Evolutionary conservation across 2,888 invertebrate genomes (phyloP).

Genomic region (Acronicta alni): DNA sequence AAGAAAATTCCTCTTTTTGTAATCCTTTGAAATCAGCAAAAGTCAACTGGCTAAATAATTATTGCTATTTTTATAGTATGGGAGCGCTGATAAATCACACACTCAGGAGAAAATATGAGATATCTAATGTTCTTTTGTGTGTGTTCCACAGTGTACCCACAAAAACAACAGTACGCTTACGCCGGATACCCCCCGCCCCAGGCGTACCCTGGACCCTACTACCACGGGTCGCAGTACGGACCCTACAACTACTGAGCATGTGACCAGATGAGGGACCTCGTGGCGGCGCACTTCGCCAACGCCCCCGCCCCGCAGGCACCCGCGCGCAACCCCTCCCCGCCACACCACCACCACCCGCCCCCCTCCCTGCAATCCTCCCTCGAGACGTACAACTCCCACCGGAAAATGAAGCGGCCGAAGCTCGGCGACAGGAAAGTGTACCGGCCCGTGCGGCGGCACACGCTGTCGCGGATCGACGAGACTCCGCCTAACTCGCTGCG

Average conservation of each 20-base stretch:
- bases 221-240: slow-evolving; percentile 97
- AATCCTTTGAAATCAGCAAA: too few relatives aligned
- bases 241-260: slow-evolving; percentile 96
- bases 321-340: slow-evolving; percentile 78
- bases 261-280: slow-evolving; percentile 88
- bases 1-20: too few relatives aligned
- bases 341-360: slow-evolving; percentile 38
- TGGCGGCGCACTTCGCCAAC: slow-evolving; percentile 83
- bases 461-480: slow-evolving; percentile 85
- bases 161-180: slow-evolving; percentile 97
- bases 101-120: neutral
- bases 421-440: slow-evolving; percentile 80
- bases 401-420: slow-evolving; percentile 72
- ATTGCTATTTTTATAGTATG: too few relatives aligned
- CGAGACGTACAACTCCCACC: slow-evolving; percentile 85
- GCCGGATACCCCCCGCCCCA: slow-evolving; percentile 95
- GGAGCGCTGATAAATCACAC: too few relatives aligned
- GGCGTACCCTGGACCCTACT: slow-evolving; percentile 96
- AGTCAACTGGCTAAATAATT: too few relatives aligned
- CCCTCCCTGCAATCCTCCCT: slow-evolving; percentile 65
- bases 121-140: slow-evolving; percentile 7
- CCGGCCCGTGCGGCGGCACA: slow-evolving; percentile 76
- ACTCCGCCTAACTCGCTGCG: slow-evolving; percentile 66
- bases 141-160: slow-evolving; percentile 94
- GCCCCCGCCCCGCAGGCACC: slow-evolving; percentile 85